These are phyloP conservation scores for Rhyacichthys aspro DNA, from an alignment of 2,797 vertebrate genomes.

Conservation along the genomic window DNA sequence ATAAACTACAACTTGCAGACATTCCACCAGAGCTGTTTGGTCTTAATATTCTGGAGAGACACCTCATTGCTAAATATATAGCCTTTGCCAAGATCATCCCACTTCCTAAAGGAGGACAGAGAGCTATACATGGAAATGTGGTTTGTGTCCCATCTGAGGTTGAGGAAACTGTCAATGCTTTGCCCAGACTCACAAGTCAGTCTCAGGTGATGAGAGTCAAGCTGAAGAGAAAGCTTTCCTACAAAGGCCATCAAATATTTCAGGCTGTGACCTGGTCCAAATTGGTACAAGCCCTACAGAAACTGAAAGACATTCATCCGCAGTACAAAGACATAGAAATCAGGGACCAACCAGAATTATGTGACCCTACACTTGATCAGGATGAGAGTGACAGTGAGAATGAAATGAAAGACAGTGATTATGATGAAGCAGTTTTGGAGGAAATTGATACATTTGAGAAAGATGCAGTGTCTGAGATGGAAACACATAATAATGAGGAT, in stretches of 20 bases:
- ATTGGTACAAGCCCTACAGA: too few species aligned
- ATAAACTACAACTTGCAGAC: too few species aligned
- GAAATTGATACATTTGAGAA: conserved; percentile 2
- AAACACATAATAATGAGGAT: background rate
- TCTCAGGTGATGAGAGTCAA: conserved; percentile 9
- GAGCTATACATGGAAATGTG: background rate
- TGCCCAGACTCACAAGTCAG: conserved; percentile 12
- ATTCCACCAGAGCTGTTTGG: background rate
- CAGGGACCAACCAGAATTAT: background rate
- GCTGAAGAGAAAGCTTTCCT: conserved; percentile 3
- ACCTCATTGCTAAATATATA: background rate
- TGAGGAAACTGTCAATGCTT: background rate
- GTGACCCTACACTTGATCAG: background rate
- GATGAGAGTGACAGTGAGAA: too few species aligned
- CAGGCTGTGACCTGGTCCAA: too few species aligned
- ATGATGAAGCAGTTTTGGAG: background rate
- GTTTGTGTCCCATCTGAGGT: conserved; percentile 15
- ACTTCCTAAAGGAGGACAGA: background rate
- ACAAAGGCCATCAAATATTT: conserved; percentile 13
- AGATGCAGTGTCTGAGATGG: background rate
- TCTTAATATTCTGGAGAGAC: background rate
- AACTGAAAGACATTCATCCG: background rate
- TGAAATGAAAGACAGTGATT: background rate
- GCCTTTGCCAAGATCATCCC: background rate
- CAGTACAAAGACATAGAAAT: background rate